phyloP scores from a whole-genome alignment of 2,888 invertebrate genomes.

The Cephus pulcher region DNA sequence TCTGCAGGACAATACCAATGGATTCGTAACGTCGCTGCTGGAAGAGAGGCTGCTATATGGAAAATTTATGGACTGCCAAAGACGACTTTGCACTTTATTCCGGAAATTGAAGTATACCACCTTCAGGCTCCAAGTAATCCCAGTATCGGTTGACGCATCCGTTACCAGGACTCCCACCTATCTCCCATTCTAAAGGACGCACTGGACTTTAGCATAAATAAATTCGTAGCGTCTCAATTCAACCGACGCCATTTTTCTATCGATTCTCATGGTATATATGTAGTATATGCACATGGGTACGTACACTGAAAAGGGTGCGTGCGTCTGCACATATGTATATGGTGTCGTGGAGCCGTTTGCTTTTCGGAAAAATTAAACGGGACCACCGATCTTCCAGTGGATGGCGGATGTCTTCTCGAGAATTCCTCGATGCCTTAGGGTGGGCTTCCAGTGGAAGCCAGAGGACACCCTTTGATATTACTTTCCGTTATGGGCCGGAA shows the following conservation, averaged over 20 bases:
- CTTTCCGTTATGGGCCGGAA: conserved; percentile 53
- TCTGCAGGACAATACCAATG: neutral
- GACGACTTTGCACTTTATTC: neutral
- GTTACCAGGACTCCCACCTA: neutral
- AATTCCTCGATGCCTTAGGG: conserved; percentile 18
- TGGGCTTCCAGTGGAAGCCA: conserved; percentile 17
- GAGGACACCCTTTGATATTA: conserved; percentile 48
- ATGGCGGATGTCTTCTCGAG: neutral
- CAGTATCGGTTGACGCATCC: neutral
- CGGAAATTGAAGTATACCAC: neutral
- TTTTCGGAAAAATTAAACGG: neutral
- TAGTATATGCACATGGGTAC: neutral
- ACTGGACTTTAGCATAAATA: conserved; percentile 24
- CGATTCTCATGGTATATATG: conserved; percentile 11
- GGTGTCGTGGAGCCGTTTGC: conserved; percentile 24
- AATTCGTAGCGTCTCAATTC: conserved; percentile 24
- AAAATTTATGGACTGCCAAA: neutral
- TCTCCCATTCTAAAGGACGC: neutral
- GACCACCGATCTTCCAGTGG: neutral
- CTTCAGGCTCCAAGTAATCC: neutral
- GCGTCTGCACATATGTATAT: conserved; percentile 19
- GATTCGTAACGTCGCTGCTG: neutral
- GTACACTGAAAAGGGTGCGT: neutral
- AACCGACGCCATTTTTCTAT: conserved; percentile 33
- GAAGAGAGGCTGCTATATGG: too few relatives aligned